Percentiles rank a stretch among this genome's conserved stretches.
phyloP scores from a whole-genome alignment of 1,140 invertebrate species.

The Zaprionus lachaisei region DNA sequence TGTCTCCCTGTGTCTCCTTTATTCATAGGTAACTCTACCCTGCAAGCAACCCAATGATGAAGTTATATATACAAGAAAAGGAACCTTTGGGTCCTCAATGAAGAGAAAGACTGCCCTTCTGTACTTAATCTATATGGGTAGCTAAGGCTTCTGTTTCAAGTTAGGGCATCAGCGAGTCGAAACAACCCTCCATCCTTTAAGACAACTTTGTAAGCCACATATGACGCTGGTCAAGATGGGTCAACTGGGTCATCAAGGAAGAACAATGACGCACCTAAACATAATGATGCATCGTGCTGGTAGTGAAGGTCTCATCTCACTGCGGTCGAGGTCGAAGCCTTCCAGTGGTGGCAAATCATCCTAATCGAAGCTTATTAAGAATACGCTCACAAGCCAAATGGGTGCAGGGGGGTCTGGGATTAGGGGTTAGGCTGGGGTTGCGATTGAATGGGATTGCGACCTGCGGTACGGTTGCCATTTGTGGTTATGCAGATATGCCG shows the following conservation, averaged over 20 bases:
- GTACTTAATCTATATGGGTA: too few species aligned
- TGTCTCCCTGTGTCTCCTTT: too few species aligned
- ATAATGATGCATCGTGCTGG: background rate
- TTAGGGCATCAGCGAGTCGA: background rate
- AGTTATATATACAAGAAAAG: too few species aligned
- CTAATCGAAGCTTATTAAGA: background rate
- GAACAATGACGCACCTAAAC: background rate
- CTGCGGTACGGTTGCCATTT: background rate
- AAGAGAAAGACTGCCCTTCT: too few species aligned
- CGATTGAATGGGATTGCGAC: background rate
- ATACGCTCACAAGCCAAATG: background rate
- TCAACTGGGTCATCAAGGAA: background rate
- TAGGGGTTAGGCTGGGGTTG: background rate
- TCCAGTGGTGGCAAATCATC: constrained; percentile 9
- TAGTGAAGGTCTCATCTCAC: background rate
- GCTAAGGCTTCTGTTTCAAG: too few species aligned
- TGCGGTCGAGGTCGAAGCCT: background rate
- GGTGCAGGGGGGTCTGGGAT: background rate
- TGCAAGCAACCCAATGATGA: too few species aligned
- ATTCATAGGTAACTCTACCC: too few species aligned
- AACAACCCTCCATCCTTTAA: background rate
- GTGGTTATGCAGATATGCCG: constrained; percentile 7
- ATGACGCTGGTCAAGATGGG: background rate
- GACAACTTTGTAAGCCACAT: constrained; percentile 38
- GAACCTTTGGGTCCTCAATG: too few species aligned